Base-by-base conservation (phyloP, 2,797 vertebrate genomes). In the Lacerta viridis region DNA sequence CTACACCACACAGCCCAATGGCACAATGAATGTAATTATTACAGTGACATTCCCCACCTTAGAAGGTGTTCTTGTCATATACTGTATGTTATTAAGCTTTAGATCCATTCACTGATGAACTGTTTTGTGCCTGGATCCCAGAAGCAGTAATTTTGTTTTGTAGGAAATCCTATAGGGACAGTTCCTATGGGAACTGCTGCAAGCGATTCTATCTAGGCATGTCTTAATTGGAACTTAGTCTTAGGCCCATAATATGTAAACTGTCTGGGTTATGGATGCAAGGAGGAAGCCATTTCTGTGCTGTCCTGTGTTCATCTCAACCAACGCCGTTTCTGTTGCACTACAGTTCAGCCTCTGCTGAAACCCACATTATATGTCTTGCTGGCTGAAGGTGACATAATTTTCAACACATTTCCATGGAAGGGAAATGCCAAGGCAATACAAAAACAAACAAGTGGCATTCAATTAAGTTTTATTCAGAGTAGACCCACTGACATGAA, bases 41-140 rank as follows among this genome's bases (percentile, higher is more conserved):
- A 61, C 5, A 80, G 50, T 18, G 36, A 15, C 50, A 71, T 90
- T 80, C 59, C 50, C 7, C 39, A n/a, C 80, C 43, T 91, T 84
- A 86, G 41, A 15, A 18, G 41, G 36, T 84, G 27, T 33, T 89
- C 15, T 1, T 64, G 27, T 18, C 0, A 82, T 89, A 81, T 50
- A 39, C 15, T 55, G 33, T 43, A 79, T 17, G 68, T 0, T 84
- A 66, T 23, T 87, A 3, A 88, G 41, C 27, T 61, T 92, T 15
- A 33, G 76, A 33, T 74, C 6, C 23, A 9, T 17, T 3, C 0
- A 13, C 69, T 39, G 80, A 8, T 6, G 1, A 33, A 82, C 80
- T 5, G 0, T 1, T 77, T 61, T 61, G 59, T 80, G 29, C 50
- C 76, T 93, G 50, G 86, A 89, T 20, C n/a, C 91, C 91, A 90